Evolutionary conservation across 2,113 vertebrate species (phyloP).

Genomic region (Pavo muticus): DNA sequence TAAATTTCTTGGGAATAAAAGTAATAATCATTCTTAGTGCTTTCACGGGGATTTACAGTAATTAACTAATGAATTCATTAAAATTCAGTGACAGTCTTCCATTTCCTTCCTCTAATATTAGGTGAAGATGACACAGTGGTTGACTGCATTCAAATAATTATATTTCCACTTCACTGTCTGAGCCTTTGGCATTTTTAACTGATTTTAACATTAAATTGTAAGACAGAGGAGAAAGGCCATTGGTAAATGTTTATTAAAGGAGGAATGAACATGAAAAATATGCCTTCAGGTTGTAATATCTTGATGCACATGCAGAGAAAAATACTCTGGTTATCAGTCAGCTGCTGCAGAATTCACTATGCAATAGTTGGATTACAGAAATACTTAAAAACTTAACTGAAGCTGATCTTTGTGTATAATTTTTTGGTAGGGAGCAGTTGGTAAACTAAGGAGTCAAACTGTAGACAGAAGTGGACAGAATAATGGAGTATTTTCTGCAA

Average conservation of each 20-base stretch:
- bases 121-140: neutral
- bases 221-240: neutral
- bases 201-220: neutral
- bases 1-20: constrained; percentile 18
- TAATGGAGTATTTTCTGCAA: neutral
- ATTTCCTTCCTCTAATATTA: constrained; percentile 22
- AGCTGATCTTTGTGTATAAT: neutral
- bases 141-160: constrained; percentile 38
- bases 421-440: neutral
- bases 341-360: neutral
- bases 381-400: neutral
- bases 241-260: constrained; percentile 7
- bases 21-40: constrained; percentile 21
- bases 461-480: neutral
- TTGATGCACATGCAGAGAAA: neutral
- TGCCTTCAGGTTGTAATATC: neutral
- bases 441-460: neutral
- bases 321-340: neutral
- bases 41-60: neutral
- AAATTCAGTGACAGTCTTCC: constrained; percentile 39
- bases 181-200: constrained; percentile 35
- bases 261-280: neutral
- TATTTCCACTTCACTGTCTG: constrained; percentile 23
- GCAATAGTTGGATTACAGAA: neutral
- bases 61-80: constrained; percentile 60